Evolutionary conservation across 1,140 invertebrate species (phyloP).

Genomic region (Thereuonema tuberculata): DNA sequence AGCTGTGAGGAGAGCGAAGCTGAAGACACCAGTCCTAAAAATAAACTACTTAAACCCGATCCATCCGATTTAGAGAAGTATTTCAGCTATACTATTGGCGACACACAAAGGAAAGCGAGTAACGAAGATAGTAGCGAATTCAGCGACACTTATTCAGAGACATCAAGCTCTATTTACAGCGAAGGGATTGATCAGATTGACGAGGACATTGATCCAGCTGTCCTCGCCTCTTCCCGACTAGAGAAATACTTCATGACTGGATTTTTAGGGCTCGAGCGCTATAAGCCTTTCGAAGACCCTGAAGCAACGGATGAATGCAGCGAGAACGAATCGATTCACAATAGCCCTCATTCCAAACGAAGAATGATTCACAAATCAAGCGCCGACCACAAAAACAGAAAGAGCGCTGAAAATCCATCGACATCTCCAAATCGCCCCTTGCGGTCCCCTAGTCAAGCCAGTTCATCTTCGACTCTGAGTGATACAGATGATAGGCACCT

Average conservation of each 20-base stretch:
- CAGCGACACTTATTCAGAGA: constrained; percentile 62
- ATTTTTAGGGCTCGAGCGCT: constrained; percentile 56
- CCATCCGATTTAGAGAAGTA: constrained; percentile 80
- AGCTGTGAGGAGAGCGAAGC: constrained; percentile 69
- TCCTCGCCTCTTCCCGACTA: constrained; percentile 62
- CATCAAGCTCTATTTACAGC: constrained; percentile 64
- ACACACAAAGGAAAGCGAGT: constrained; percentile 30
- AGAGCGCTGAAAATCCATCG: neutral
- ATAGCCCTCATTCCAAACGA: neutral
- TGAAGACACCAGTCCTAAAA: constrained; percentile 11
- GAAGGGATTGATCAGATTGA: constrained; percentile 51
- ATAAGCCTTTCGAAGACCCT: constrained; percentile 3
- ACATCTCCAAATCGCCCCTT: neutral
- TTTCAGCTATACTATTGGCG: constrained; percentile 70
- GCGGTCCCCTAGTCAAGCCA: neutral
- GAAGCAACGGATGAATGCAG: constrained; percentile 57
- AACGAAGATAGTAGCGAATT: constrained; percentile 29
- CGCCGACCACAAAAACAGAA: neutral
- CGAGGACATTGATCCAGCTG: constrained; percentile 40
- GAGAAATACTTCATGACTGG: constrained; percentile 82
- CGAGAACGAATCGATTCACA: constrained; percentile 31
- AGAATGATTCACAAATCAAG: neutral
- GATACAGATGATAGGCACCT: constrained; percentile 52
- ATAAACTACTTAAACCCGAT: too few relatives aligned
- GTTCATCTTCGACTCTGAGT: constrained; percentile 49